Conservation (phyloP, 2,888 invertebrate species). For the Ametastegia equiseti region DNA sequence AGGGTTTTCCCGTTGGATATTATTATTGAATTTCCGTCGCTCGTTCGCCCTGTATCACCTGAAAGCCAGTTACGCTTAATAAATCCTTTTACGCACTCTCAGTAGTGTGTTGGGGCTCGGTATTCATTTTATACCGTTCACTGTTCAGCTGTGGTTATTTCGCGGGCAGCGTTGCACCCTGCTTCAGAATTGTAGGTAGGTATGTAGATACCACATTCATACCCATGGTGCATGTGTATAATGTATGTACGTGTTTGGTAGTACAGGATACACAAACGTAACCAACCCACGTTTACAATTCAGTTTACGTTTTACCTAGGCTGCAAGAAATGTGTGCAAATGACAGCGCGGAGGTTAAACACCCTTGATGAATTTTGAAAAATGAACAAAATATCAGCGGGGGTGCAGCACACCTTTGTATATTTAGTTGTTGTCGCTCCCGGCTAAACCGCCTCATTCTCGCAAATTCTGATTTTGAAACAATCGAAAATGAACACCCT, state of each 20-base stretch:
- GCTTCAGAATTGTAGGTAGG: neutral
- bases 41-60: conserved; percentile 23
- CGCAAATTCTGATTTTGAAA: neutral
- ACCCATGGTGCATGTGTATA: neutral
- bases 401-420: neutral
- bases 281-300: neutral
- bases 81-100: conserved; percentile 46
- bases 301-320: neutral
- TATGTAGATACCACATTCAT: neutral
- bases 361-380: neutral
- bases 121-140: conserved; percentile 27
- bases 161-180: conserved; percentile 16
- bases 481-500: neutral
- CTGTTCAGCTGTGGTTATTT: conserved; percentile 24
- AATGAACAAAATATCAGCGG: neutral
- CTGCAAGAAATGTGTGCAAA: neutral
- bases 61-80: conserved; percentile 44
- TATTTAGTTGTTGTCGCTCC: neutral
- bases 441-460: neutral
- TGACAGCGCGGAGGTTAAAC: conserved; percentile 5
- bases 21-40: conserved; percentile 15
- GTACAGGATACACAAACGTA: neutral
- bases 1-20: conserved; percentile 26
- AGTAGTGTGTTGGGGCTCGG: conserved; percentile 6
- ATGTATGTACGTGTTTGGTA: neutral